Conservation (phyloP, 2,113 vertebrate species). For the Scomber japonicus region DNA sequence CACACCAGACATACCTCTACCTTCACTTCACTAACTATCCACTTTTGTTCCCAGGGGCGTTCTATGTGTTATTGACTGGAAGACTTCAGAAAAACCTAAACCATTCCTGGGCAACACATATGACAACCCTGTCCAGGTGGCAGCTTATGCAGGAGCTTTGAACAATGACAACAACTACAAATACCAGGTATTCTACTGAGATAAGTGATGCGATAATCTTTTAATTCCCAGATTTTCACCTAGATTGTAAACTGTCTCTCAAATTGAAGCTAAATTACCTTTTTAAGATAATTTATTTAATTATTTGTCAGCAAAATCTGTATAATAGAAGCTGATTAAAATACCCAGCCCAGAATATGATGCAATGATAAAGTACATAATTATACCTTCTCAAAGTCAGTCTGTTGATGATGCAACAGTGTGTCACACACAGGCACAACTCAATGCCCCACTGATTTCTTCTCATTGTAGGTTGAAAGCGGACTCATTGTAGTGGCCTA, state of each 20-base stretch:
- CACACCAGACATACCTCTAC: neutral
- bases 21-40: neutral
- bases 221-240: neutral
- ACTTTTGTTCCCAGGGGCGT: slow-evolving; percentile 84
- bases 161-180: slow-evolving; percentile 93
- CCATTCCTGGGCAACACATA: slow-evolving; percentile 90
- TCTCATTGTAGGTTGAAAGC: slow-evolving; percentile 85
- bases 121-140: slow-evolving; percentile 95
- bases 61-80: slow-evolving; percentile 97
- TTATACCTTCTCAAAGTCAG: too few relatives aligned
- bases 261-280: neutral
- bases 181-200: slow-evolving; percentile 90
- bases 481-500: slow-evolving; percentile 97
- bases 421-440: neutral
- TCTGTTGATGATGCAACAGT: neutral
- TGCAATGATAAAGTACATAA: too few relatives aligned
- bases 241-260: neutral
- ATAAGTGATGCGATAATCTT: neutral
- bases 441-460: neutral
- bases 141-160: slow-evolving; percentile 93
- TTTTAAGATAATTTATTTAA: neutral
- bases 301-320: neutral
- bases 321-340: neutral
- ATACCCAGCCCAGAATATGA: too few relatives aligned
- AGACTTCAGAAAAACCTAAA: slow-evolving; percentile 95